Base-by-base conservation (phyloP, 1,140 invertebrate genomes). In the Bradynema listronoti region DNA sequence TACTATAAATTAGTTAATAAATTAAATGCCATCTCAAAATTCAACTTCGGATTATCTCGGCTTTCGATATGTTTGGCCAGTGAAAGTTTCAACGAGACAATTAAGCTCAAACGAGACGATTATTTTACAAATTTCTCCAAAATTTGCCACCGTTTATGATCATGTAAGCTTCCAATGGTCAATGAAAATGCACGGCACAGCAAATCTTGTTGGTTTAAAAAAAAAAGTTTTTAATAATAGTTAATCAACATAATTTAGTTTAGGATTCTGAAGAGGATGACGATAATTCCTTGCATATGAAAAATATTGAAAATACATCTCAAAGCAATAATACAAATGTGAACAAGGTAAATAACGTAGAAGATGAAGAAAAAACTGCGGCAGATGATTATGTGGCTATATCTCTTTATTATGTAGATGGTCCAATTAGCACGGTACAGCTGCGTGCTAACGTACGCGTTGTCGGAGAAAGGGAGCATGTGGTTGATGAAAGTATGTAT, bases 101-200 rank as follows among this genome's bases (percentile, higher is more conserved):
- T 34, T 73, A 24, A 57, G 65, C 4, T 56, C 60, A 7, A 65
- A 62, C 19, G 72, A 77, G 30, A 47, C 61, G 19, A 68, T 59
- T 14, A 78, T 76, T 45, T 50, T 76, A 19, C 63, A 73, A 24
- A 58, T 76, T 36, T 76, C 73, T 2, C 73, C 73, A 24, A 76
- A 76, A 32, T 78, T 76, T 52, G 66, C 73, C 7, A 78, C 72
- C 22, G 70, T 78, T 6, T 60, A 78, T 51, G 73, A 78, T 36
- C 73, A 78, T 45, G 69, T 76, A 30, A 61, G 69, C 27, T 76
- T 76, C 50, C 73, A 76, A 63, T 76, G 73, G 73, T 74, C 68
- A 36, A 34, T 75, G 11, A 61, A 69, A 55, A 69, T 78, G 45
- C 69, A 76, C 53, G 76, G 66, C 14, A 73, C 57, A 19, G 65